Base-by-base conservation (phyloP, 2,888 invertebrate species). In the Philaethria dido region DNA sequence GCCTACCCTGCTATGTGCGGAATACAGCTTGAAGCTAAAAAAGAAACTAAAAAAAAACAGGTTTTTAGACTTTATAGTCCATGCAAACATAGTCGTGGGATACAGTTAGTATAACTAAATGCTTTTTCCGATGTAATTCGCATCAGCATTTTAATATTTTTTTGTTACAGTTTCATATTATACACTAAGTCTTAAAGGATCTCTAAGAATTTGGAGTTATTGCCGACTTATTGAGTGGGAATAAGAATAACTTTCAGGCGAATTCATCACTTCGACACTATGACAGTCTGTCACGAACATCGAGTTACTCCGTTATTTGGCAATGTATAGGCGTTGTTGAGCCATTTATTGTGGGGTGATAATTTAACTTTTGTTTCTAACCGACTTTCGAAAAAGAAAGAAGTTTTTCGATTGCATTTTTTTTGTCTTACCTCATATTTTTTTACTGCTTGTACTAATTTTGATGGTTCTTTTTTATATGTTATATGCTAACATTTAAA, bases 221-320 rank as follows among this genome's bases (percentile, higher is more conserved):
- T 44, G 66, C 16, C 44, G 18, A 59, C 62, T 62, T 71, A 71
- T 69, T 69, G 66, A 60, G 55, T 50, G 62, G 66, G 60, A 67
- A 67, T 63, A 69, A 61, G 62, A 36, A 55, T 45, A 66, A 62
- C 14, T 54, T 66, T 45, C 45, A 62, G 45, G 22, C 62, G 18
- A 61, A 66, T 66, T 25, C 54, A 45, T 47, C 61, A 61, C 61
- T 52, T 39, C 36, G 42, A 44, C 62, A 50, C 29, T 61, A 66
- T 14, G 52, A 54, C 29, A 6, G 33, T 61, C 36, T 66, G 52
- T 66, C 66, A 66, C 66, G 66, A 66, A 61, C 39, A 39, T 57
- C 48, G 48, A 59, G 29, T 59, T 44, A 55, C 22, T 20, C 6
- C 11, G 39, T 57, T 60, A 29, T 59, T 45, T 39, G 29, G 14